Evolutionary conservation across 2,888 invertebrate genomes (phyloP).

Genomic region (Anoplius nigerrimus): DNA sequence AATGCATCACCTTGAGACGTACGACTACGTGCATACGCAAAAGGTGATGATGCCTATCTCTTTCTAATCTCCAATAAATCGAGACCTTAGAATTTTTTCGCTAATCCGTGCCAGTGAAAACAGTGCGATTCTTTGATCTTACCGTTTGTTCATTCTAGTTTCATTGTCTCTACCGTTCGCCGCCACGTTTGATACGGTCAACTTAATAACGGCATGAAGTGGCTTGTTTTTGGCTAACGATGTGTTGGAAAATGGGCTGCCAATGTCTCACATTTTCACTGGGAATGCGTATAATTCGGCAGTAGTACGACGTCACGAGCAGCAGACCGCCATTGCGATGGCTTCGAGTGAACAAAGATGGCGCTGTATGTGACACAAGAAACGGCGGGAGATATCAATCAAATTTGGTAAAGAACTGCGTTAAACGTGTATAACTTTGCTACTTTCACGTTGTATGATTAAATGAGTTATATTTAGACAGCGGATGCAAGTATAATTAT

Average conservation of each 20-base stretch:
- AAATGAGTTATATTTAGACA: neutral
- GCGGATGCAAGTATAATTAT: too few species aligned
- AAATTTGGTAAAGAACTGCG: neutral
- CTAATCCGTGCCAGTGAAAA: conserved; percentile 49
- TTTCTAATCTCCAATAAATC: conserved; percentile 58
- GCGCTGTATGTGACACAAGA: neutral
- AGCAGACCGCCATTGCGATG: conserved; percentile 22
- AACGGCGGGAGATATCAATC: conserved; percentile 21
- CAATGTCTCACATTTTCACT: neutral
- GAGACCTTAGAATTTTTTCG: conserved; percentile 55
- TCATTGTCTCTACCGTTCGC: too few species aligned
- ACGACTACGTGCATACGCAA: conserved; percentile 35
- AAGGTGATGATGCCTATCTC: conserved; percentile 49
- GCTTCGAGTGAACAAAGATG: neutral
- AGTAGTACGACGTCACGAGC: neutral
- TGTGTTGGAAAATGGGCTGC: too few species aligned
- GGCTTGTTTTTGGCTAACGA: too few species aligned
- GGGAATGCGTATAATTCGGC: conserved; percentile 17
- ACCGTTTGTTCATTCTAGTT: too few species aligned
- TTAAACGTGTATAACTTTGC: neutral
- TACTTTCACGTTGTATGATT: neutral
- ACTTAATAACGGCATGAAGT: too few species aligned
- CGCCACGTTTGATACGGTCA: too few species aligned
- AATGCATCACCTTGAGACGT: conserved; percentile 63
- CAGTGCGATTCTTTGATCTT: too few species aligned